phyloP scores from a whole-genome alignment of 2,113 vertebrate genomes.

The Phodopus roborovskii region DNA sequence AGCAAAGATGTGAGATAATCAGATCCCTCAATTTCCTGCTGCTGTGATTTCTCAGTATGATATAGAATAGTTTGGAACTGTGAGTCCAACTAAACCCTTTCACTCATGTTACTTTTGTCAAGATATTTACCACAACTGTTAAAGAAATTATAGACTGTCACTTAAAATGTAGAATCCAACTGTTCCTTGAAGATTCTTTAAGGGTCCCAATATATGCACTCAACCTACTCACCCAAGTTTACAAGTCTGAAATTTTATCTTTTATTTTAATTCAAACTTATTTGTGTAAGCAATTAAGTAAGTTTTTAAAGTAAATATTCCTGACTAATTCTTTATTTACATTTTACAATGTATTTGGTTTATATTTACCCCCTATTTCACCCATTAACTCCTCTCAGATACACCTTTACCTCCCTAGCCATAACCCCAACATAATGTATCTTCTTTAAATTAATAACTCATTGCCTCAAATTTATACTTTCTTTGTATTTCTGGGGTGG shows the following conservation, averaged over 20 bases:
- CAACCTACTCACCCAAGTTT: not conserved
- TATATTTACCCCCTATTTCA: not conserved
- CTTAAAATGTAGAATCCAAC: not conserved
- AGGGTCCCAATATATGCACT: not conserved
- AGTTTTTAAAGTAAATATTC: not conserved
- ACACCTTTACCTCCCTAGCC: not conserved
- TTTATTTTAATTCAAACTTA: not conserved
- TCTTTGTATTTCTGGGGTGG: not conserved
- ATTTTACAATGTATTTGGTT: not conserved
- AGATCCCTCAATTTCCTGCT: not conserved
- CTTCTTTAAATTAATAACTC: not conserved
- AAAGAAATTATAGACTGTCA: not conserved
- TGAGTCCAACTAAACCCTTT: not conserved
- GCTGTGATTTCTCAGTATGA: not conserved
- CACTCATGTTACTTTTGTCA: not conserved
- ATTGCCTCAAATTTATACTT: not conserved
- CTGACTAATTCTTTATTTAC: not conserved
- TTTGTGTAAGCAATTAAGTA: not conserved
- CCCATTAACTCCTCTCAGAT: not conserved
- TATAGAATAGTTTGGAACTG: not conserved
- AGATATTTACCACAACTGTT: not conserved
- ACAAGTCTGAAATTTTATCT: not conserved
- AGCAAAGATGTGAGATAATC: not conserved
- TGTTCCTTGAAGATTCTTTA: not conserved
- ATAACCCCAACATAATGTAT: not conserved